These are phyloP conservation scores for Ectropis grisescens DNA, from an alignment of 1,140 invertebrate genomes.

Conservation along the genomic window DNA sequence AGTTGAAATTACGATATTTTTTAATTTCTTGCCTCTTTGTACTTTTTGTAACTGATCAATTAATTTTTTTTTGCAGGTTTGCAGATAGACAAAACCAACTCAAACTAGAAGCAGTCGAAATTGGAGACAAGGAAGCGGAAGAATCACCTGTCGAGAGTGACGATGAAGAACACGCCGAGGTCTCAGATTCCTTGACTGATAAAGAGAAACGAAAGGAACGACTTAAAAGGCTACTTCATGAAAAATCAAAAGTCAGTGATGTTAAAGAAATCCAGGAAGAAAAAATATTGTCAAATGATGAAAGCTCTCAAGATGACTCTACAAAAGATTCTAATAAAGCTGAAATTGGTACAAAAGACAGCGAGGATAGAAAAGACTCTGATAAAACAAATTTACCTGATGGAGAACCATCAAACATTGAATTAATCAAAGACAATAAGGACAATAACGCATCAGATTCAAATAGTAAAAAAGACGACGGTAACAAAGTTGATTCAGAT, in stretches of 20 bases:
- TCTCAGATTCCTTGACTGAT: slow-evolving; percentile 27
- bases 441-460: slow-evolving; percentile 6
- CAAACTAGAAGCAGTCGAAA: slow-evolving; percentile 47
- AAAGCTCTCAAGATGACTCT: too few species aligned
- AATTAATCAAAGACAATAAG: slow-evolving; percentile 1
- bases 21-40: too few species aligned
- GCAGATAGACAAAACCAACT: slow-evolving; percentile 50
- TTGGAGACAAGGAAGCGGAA: slow-evolving; percentile 58
- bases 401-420: too few species aligned
- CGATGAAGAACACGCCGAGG: slow-evolving; percentile 33
- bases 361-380: slow-evolving; percentile 4
- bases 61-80: slow-evolving; percentile 36
- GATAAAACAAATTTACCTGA: neutral
- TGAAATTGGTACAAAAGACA: slow-evolving; percentile 1
- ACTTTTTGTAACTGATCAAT: too few species aligned
- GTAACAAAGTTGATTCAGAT: slow-evolving; percentile 32
- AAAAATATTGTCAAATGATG: too few species aligned
- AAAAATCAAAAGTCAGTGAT: slow-evolving; percentile 28
- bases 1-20: too few species aligned
- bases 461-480: slow-evolving; percentile 14
- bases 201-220: slow-evolving; percentile 49
- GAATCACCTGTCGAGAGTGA: slow-evolving; percentile 52
- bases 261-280: slow-evolving; percentile 17
- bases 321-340: neutral
- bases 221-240: slow-evolving; percentile 35